Evolutionary conservation across 2,113 vertebrate species (phyloP), one percentile per base, ranked within the genome.

Genomic region (Halichoeres trimaculatus): DNA sequence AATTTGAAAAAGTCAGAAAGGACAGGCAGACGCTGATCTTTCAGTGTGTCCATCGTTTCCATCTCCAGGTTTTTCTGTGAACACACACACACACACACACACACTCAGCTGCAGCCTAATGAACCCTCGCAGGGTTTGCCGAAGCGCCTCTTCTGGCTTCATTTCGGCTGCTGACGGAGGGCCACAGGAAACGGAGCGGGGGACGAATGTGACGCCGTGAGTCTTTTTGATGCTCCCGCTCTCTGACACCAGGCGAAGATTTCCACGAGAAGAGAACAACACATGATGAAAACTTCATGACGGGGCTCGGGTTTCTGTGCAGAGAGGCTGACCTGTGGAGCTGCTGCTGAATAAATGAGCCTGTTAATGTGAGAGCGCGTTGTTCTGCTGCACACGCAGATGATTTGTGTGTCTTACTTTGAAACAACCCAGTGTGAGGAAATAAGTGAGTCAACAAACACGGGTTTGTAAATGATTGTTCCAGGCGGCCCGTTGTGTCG

Each of bases 101-200:
- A 47, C 51, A 36, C 50, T 17, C 53, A 14, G 52, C 34, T 63
- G 73, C 61, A 60, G 73, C 63, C 62, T 76, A 80, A 84, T 76
- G 68, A 76, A 69, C 55, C 48, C 52, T 22, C 40, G 66, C 17
- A 52, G 61, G 19, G 50, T 80, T 70, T 74, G 11, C 60, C 66
- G 65, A 77, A 68, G 50, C 61, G 20, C 61, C 64, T 74, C 10
- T 70, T 66, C 64, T 34, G 23, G 68, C 68, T 65, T 60, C 59
- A 76, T 80, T 45, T 59, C 58, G 63, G 77, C 60, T 63, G 48
- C 52, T 30, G 45, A 12, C 35, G 56, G 36, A 58, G 48, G 41
- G 41, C 45, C 48, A 71, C 51, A 84, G 60, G 17, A 19, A 43
- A 40, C 24, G 13, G n/a, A 24, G 51, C 6, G 24, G 40, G 35